These are phyloP conservation scores for Antheraea pernyi DNA, from an alignment of 1,140 invertebrate species.

Conservation along the genomic window DNA sequence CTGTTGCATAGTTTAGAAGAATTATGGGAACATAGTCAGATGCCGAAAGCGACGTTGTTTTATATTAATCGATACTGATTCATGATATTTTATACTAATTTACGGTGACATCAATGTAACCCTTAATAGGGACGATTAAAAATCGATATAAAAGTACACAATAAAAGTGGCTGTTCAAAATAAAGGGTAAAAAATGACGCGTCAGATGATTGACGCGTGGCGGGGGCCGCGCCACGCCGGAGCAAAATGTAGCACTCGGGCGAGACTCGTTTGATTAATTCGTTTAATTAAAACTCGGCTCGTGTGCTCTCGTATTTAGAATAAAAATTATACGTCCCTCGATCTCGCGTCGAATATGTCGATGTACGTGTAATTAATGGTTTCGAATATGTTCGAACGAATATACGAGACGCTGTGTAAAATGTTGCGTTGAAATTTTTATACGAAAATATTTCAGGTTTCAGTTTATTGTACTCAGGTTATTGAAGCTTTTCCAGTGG, in stretches of 20 bases:
- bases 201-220: conserved; percentile 33
- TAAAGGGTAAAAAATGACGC: conserved; percentile 18
- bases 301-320: conserved; percentile 19
- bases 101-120: no score
- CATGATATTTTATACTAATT: no score
- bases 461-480: not conserved
- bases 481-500: not conserved
- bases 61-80: no score
- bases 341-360: conserved; percentile 10
- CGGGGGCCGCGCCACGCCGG: not conserved
- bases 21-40: no score
- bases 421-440: not conserved
- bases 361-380: conserved; percentile 12
- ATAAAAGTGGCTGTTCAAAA: not conserved
- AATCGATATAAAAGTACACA: not conserved
- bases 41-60: no score
- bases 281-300: conserved; percentile 35
- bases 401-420: not conserved
- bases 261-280: conserved; percentile 31
- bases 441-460: not conserved
- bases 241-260: not conserved
- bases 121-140: not conserved
- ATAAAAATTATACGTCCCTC: conserved; percentile 20
- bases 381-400: not conserved
- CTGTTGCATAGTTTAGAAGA: no score